These are phyloP conservation scores for Therioaphis trifolii DNA, from an alignment of 2,888 invertebrate species.

Conservation along the genomic window DNA sequence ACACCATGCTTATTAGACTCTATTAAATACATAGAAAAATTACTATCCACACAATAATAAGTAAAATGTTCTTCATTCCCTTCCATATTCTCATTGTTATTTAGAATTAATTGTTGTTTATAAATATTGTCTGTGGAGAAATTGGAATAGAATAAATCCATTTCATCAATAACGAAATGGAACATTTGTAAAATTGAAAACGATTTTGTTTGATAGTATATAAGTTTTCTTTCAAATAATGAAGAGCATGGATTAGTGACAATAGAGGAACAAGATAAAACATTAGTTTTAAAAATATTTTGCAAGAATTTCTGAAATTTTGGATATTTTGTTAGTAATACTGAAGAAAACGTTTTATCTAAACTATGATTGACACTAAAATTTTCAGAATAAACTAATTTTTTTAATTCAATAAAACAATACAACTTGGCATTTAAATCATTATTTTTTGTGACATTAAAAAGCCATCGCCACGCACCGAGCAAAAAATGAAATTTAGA, in stretches of 20 bases:
- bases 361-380: not conserved
- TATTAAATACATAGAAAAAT: conserved; percentile 21
- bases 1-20: not conserved
- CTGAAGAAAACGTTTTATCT: not conserved
- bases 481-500: conserved; percentile 46
- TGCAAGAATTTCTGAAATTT: conserved; percentile 19
- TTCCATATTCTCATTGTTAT: not conserved
- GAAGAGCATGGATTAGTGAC: conserved; percentile 8
- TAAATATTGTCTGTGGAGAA: not conserved
- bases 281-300: not conserved
- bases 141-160: conserved; percentile 19
- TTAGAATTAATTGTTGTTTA: conserved; percentile 28
- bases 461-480: conserved; percentile 27
- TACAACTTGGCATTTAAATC: not conserved
- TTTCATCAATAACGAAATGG: conserved; percentile 23
- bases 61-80: not conserved
- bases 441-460: not conserved
- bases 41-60: not conserved
- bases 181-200: conserved; percentile 28
- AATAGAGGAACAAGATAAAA: not conserved
- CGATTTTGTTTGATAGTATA: conserved; percentile 35
- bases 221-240: conserved; percentile 26
- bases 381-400: conserved; percentile 8
- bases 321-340: not conserved
- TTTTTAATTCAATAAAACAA: conserved; percentile 37